Evolutionary conservation across 2,113 vertebrate species (phyloP), one percentile per base, ranked within the genome.

Genomic region (Gorilla gorilla): DNA sequence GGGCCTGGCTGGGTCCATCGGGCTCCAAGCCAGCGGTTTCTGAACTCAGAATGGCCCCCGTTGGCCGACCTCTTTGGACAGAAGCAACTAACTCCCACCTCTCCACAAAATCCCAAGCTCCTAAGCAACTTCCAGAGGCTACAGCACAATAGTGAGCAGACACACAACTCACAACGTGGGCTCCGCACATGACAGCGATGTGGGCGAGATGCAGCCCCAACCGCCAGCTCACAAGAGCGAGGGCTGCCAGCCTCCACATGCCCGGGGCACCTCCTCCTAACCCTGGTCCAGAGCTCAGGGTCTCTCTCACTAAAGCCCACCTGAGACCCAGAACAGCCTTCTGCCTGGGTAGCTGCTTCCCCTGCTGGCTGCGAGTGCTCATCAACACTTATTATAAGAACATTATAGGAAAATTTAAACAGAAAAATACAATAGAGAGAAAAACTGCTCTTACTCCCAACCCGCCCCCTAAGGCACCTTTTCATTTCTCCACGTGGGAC

Each of bases 111-210:
- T 43, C 25, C 10, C 12, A 6, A 18, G 45, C 75, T 70, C 25
- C 50, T 48, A 8, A 68, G 45, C 57, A 30, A 10, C 27, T 6
- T 12, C 5, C 40, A 89, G 27, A 61, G 61, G 52, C 8, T 5
- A 9, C 12, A n/a, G 32, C 64, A 25, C n/a, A 32, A 43, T 6
- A 43, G 61, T 2, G 61, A 72, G 23, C 16, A 5, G 27, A n/a
- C 8, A 6, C 3, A 0, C 0, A 25, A 43, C 9, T 50, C 79
- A 52, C 48, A 40, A 3, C 6, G 0, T 0, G 1, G 59, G 48
- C 14, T 14, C 61, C 4, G 70, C 22, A 5, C 17, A 59, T 0
- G 3, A 45, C 43, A 61, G 1, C 32, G 30, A 52, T 12, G 0
- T 35, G 4, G 18, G 18, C 0, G 2, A 12, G 57, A 66, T 1